Base-by-base conservation (phyloP, 1,140 invertebrate genomes). In the Bradysia coprophila region DNA sequence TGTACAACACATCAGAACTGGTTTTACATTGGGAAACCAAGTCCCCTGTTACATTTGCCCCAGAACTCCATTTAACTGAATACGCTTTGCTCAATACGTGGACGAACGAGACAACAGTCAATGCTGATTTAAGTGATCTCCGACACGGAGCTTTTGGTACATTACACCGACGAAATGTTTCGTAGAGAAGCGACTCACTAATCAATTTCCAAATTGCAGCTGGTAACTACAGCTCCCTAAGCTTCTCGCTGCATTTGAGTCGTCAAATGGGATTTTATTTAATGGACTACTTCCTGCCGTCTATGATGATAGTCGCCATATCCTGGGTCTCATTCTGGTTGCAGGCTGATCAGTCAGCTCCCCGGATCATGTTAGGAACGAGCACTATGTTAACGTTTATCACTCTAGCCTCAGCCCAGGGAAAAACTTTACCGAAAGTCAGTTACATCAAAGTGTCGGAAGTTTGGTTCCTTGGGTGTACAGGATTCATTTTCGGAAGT, bases 261-360 rank as follows among this genome's bases (percentile, higher is more conserved):
- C 67, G 85, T 21, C 80, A 88, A 64, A 79, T 87, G 48, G 85
- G 85, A 34, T 87, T 86, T 55, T 89, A 90, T 50, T 65, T 91
- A 38, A 84, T 91, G 73, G 86, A 90, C 48, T 90, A 88, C 52
- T 91, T 86, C 49, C 72, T 90, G 43, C 87, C 87, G 1, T 88
- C 84, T 4, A 85, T 89, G 64, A 70, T 90, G 45, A 76, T 91
- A 41, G 86, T 90, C 3, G 76, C 77, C 13, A 82, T 88, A 43
- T 89, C 86, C 0, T 91, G 86, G 85, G 85, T 90, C 13, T 85
- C 85, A 0, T 90, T 90, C 52, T 90, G 85, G 85, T 61, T 90
- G 38, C 85, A 89, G 54, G 76, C 83, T 19, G 85, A 89, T 52
- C 83, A 85, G 13, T 75, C 83, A 11, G 79, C 86, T 5, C 80